Conservation (phyloP, 2,888 invertebrate species). For the Panzeria rudis region DNA sequence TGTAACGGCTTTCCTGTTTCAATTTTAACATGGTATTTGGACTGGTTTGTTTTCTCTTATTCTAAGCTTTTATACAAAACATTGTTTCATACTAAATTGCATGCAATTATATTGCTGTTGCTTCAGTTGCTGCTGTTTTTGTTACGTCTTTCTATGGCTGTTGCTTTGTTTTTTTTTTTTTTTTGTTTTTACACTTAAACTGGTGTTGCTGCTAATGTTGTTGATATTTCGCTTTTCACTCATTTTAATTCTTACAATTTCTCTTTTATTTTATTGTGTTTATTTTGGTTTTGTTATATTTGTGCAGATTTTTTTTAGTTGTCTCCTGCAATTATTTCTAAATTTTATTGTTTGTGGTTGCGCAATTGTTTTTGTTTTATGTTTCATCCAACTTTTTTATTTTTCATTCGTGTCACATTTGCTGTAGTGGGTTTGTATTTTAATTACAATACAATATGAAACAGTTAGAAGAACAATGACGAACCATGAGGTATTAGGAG, state of each 20-base stretch:
- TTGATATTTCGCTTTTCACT: constrained; percentile 72
- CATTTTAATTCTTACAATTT: constrained; percentile 71
- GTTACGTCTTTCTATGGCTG: constrained; percentile 56
- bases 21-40: constrained; percentile 26
- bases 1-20: constrained; percentile 28
- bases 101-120: constrained; percentile 79
- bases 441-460: constrained; percentile 65
- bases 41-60: constrained; percentile 65
- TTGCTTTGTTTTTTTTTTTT: constrained; percentile 45
- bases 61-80: constrained; percentile 78
- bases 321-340: constrained; percentile 76
- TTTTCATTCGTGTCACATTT: constrained; percentile 64
- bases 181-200: constrained; percentile 47
- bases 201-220: constrained; percentile 66
- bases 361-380: constrained; percentile 43
- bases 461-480: constrained; percentile 25
- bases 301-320: constrained; percentile 52
- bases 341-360: constrained; percentile 72
- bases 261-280: constrained; percentile 61
- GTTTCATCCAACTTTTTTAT: constrained; percentile 18
- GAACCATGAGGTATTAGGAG: constrained; percentile 40
- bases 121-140: constrained; percentile 42
- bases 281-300: constrained; percentile 49
- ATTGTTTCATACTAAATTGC: constrained; percentile 82
- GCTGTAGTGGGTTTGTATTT: constrained; percentile 62